A percentile compares a stretch with the other conserved stretches of the same genome.
phyloP scores from a whole-genome alignment of 2,888 invertebrate genomes.

The Alloscopus bannaensis region DNA sequence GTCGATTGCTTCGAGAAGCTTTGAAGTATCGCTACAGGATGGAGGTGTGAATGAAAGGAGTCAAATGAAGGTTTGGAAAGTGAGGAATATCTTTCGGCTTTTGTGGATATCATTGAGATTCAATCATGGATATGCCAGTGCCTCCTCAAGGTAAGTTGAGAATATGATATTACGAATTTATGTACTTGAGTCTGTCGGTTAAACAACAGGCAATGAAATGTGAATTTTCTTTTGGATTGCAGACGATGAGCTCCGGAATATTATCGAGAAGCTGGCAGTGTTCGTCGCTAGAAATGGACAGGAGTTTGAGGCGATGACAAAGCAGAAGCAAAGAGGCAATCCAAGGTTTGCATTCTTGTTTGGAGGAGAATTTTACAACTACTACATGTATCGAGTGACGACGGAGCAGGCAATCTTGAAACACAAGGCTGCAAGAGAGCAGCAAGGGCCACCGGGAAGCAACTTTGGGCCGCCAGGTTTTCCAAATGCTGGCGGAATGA shows the following conservation, averaged over 20 bases:
- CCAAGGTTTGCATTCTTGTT: conserved; percentile 98
- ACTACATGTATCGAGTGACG: conserved; percentile 97
- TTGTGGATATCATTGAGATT: too few relatives aligned
- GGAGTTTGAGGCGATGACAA: conserved; percentile 99
- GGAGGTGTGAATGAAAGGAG: not conserved
- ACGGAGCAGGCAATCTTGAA: conserved; percentile 89
- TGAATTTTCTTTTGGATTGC: not conserved
- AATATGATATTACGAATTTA: not conserved
- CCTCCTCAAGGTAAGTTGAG: conserved; percentile 80
- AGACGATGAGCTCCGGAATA: conserved; percentile 96
- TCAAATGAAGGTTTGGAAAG: not conserved
- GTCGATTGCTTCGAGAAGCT: too few relatives aligned
- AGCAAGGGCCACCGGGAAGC: conserved; percentile 32
- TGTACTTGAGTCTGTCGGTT: not conserved
- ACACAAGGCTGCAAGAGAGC: conserved; percentile 74
- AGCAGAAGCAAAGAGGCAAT: conserved; percentile 98
- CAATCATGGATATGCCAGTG: conserved; percentile 78
- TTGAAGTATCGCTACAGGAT: too few relatives aligned
- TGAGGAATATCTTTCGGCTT: too few relatives aligned
- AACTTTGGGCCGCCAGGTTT: conserved; percentile 49
- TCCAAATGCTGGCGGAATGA: conserved; percentile 38
- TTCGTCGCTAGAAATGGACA: conserved; percentile 99
- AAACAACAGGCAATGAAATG: not conserved
- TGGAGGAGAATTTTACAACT: conserved; percentile 96
- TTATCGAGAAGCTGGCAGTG: conserved; percentile 98